Percentiles rank a stretch among this genome's conserved stretches.
Evolutionary conservation across 2,888 invertebrate genomes (phyloP).

Genomic region (Notodonta dromedarius): DNA sequence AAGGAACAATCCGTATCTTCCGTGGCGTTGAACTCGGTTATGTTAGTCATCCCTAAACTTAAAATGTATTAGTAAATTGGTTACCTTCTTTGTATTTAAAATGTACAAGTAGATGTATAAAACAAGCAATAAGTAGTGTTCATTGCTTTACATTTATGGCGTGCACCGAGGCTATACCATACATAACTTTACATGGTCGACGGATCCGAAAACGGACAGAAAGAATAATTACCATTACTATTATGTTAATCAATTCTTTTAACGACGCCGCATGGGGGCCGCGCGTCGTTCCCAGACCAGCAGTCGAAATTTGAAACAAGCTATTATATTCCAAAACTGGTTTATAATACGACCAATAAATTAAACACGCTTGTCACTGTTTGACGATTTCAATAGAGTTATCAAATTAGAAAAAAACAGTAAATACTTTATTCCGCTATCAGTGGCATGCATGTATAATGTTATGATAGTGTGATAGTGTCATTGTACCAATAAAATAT

Average conservation of each 20-base stretch:
- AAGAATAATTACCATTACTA: slow-evolving; percentile 60
- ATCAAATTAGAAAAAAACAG: slow-evolving; percentile 23
- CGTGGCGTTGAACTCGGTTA: slow-evolving; percentile 13
- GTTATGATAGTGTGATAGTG: slow-evolving; percentile 11
- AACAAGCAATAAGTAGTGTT: slow-evolving; percentile 12
- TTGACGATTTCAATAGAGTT: slow-evolving; percentile 27
- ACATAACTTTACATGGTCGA: slow-evolving; percentile 45
- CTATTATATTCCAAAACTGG: slow-evolving; percentile 31
- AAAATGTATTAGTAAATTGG: neutral
- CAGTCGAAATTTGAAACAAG: slow-evolving; percentile 32
- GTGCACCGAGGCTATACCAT: slow-evolving; percentile 40
- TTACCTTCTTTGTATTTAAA: neutral
- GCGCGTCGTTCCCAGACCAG: slow-evolving; percentile 31
- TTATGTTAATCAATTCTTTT: slow-evolving; percentile 64
- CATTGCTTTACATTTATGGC: slow-evolving; percentile 30
- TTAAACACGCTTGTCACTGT: slow-evolving; percentile 35
- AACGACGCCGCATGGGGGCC: slow-evolving; percentile 53
- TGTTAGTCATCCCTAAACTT: neutral
- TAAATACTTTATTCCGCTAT: slow-evolving; percentile 33
- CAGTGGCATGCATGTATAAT: slow-evolving; percentile 24
- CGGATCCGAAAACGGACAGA: slow-evolving; percentile 51
- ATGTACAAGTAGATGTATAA: slow-evolving; percentile 13
- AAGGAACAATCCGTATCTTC: slow-evolving; percentile 34
- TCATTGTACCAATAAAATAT: slow-evolving; percentile 16
- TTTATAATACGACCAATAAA: slow-evolving; percentile 34